phyloP scores from a whole-genome alignment of 2,888 invertebrate species.

The Drosophila mimica region DNA sequence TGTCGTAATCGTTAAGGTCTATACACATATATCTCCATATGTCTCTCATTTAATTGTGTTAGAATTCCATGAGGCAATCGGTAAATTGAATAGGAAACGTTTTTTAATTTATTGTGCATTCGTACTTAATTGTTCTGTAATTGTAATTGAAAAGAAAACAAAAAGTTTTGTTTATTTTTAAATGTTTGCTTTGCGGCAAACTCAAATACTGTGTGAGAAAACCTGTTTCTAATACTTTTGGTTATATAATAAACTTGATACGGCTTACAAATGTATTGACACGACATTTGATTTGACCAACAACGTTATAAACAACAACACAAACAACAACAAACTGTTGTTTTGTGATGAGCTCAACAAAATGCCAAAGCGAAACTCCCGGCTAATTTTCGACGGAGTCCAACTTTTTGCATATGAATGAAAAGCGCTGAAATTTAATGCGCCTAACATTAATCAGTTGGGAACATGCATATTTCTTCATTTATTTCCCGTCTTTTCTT shows the following conservation, averaged over 20 bases:
- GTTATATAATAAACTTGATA: constrained; percentile 45
- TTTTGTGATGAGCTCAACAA: constrained; percentile 61
- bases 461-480: constrained; percentile 25
- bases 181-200: neutral
- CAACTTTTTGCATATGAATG: constrained; percentile 74
- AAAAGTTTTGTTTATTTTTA: constrained; percentile 20
- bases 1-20: neutral
- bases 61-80: neutral
- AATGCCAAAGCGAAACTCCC: constrained; percentile 30
- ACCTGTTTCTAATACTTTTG: constrained; percentile 47
- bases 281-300: constrained; percentile 39
- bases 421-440: constrained; percentile 69
- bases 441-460: constrained; percentile 64
- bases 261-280: constrained; percentile 40
- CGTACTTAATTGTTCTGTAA: neutral
- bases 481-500: neutral
- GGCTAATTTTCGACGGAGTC: constrained; percentile 21
- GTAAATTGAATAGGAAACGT: neutral
- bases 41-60: neutral
- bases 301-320: constrained; percentile 2
- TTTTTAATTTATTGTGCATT: neutral
- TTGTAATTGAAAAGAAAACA: neutral
- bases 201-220: constrained; percentile 10
- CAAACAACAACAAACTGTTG: constrained; percentile 20
- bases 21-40: neutral